These are phyloP conservation scores for Sminthurides aquaticus DNA, from an alignment of 2,888 invertebrate species.

Conservation along the genomic window DNA sequence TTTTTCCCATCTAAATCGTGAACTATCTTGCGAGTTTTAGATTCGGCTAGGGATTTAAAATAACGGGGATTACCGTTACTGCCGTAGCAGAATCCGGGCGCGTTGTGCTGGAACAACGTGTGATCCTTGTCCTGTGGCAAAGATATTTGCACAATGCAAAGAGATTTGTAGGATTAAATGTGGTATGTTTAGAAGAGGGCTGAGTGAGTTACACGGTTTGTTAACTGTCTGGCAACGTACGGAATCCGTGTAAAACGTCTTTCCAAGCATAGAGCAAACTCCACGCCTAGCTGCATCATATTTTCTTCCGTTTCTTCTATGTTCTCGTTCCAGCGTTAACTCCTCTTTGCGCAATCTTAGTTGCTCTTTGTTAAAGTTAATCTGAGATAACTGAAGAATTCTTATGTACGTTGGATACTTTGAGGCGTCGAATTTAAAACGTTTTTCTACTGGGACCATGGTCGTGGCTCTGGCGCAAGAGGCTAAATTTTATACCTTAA, in stretches of 20 bases:
- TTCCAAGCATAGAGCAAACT: slow-evolving; percentile 17
- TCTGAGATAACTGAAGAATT: slow-evolving; percentile 22
- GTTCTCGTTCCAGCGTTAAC: background rate
- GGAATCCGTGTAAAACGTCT: slow-evolving; percentile 14
- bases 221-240: no score
- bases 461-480: background rate
- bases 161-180: no score
- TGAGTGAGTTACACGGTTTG: no score
- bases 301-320: slow-evolving; percentile 14
- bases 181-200: no score
- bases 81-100: slow-evolving; percentile 21
- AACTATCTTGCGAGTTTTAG: slow-evolving; percentile 30
- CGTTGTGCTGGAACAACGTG: slow-evolving; percentile 15
- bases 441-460: background rate
- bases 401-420: slow-evolving; percentile 10
- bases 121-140: slow-evolving; percentile 10
- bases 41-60: slow-evolving; percentile 29
- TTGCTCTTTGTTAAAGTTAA: slow-evolving; percentile 19
- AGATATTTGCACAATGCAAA: slow-evolving; percentile 3
- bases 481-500: background rate
- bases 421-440: background rate
- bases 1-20: slow-evolving; percentile 30
- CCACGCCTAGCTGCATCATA: slow-evolving; percentile 15
- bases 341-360: background rate
- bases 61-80: slow-evolving; percentile 29